A percentile compares a stretch with the other conserved stretches of the same genome.
Conservation (phyloP, 2,888 invertebrate species). For the Agrenia bidenticulata region DNA sequence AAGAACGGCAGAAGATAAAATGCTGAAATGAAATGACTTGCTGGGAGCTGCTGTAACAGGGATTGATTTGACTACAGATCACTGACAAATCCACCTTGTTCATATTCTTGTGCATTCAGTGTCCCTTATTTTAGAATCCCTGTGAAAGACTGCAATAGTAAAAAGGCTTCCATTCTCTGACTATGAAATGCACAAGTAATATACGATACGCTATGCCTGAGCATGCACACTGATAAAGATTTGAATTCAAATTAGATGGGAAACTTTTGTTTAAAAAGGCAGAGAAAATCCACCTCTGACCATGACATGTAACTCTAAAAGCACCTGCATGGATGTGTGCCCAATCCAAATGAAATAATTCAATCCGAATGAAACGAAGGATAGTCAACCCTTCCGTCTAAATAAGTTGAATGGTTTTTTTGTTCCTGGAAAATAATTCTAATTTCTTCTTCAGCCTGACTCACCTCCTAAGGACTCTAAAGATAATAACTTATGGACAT, state of each 20-base stretch:
- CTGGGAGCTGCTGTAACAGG: too few relatives aligned
- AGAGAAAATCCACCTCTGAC: too few relatives aligned
- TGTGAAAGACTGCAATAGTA: too few relatives aligned
- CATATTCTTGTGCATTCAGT: too few relatives aligned
- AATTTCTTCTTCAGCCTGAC: neutral
- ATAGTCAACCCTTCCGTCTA: neutral
- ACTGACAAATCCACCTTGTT: too few relatives aligned
- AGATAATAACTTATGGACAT: conserved; percentile 3
- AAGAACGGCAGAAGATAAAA: too few relatives aligned
- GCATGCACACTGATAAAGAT: neutral
- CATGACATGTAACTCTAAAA: neutral
- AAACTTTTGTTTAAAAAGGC: neutral
- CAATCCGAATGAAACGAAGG: neutral
- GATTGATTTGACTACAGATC: too few relatives aligned
- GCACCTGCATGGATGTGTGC: neutral
- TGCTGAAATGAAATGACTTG: too few relatives aligned
- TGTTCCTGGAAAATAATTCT: neutral
- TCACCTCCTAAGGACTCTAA: neutral
- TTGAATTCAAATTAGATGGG: neutral
- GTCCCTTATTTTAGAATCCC: too few relatives aligned
- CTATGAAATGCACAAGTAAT: too few relatives aligned
- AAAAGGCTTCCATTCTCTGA: too few relatives aligned
- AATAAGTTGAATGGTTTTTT: neutral
- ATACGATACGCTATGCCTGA: neutral
- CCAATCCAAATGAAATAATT: neutral